Evolutionary conservation across 2,797 vertebrate species (phyloP), one percentile per base, ranked within the genome.

Genomic region (Poeciliopsis infans): DNA sequence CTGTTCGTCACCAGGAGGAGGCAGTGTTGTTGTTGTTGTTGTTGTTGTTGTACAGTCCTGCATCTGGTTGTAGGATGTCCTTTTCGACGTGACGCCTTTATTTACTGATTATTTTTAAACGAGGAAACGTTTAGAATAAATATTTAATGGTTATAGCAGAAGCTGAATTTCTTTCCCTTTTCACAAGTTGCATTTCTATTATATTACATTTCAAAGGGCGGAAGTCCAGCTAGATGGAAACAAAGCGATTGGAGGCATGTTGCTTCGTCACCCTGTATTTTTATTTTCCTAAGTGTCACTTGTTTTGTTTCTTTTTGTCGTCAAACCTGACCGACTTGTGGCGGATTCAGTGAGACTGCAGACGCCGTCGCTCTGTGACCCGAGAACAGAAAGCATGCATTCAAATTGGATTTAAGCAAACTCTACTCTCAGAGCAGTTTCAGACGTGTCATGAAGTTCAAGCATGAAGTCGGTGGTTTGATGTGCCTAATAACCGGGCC

Each of bases 11-110:
- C 87, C 93, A 90, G 79, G 66, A 89, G 89, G 84, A 3, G 89
- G 84, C 89, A 78, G 79, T 83, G 74, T 86, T 87, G 78, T 57
- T 41, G 1, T 15, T 47, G 74, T 86, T 87, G 78, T 69, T 41
- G 1, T 20, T 47, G 46, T 20, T 49, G 77, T 71, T 33, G 1
- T 23, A 66, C 64, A 83, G 15, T 78, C 77, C 16, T 41, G 36
- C n/a, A 23, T 16, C 2, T 13, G 39, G 36, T 41, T 23, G 46
- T n/a, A 49, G 23, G 61, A 7, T 39, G 16, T 47, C 4, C 25
- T 57, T 12, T 66, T 3, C 33, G 0, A 4, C 47, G 11, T 39
- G 33, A 39, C 18, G 11, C 11, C 33, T 39, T 39, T 66, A 49
- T 33, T 23, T 10, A 5, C 23, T 25, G 6, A 51, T 51, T 23